These are phyloP conservation scores for Intellagama lesueurii DNA, from an alignment of 2,797 vertebrate species.

Conservation along the genomic window DNA sequence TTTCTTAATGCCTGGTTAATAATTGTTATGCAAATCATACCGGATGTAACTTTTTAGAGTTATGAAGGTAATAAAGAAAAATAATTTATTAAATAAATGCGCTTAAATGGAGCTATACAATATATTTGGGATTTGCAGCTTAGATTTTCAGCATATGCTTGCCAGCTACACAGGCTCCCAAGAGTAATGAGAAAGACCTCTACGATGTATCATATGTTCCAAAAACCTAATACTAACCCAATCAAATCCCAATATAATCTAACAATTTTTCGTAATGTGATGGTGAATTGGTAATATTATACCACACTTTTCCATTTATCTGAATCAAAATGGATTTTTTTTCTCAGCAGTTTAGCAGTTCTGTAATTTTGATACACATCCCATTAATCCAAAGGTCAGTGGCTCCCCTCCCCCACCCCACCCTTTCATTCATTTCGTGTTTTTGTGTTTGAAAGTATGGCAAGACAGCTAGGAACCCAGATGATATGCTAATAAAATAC, in stretches of 20 bases:
- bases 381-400: background rate
- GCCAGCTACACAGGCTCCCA: background rate
- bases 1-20: background rate
- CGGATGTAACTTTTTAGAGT: background rate
- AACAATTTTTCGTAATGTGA: conserved; percentile 31
- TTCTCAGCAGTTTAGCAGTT: background rate
- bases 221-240: conserved; percentile 40
- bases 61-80: background rate
- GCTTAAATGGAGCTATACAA: background rate
- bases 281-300: conserved; percentile 27
- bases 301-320: background rate
- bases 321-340: conserved; percentile 27
- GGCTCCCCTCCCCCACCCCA: background rate
- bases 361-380: conserved; percentile 9
- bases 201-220: conserved; percentile 31
- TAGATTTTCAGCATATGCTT: conserved; percentile 4
- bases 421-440: background rate
- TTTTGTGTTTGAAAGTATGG: background rate
- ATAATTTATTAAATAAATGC: background rate
- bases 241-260: conserved; percentile 16
- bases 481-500: background rate
- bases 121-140: background rate
- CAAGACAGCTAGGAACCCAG: background rate
- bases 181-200: conserved; percentile 12
- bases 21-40: background rate